Evolutionary conservation across 2,888 invertebrate genomes (phyloP), one percentile per base, ranked within the genome.

Genomic region (Isoperla grammatica): DNA sequence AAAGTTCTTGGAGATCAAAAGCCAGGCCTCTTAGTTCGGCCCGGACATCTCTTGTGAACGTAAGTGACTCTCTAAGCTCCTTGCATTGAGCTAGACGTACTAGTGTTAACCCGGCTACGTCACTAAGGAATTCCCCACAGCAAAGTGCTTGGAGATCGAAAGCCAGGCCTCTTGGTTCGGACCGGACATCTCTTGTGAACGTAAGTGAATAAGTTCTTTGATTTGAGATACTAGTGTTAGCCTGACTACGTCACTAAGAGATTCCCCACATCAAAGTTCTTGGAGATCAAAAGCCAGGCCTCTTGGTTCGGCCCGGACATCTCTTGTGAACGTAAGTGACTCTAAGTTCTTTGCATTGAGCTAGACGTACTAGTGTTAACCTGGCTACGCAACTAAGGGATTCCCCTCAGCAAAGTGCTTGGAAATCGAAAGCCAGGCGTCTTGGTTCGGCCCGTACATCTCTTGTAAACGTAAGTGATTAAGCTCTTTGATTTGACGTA

Each of bases 281-380:
- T 96, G 65, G 87, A 91, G 61, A 91, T 93, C 68, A 91, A 94
- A 67, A 86, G 82, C 1, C 86, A 85, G 67, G 95, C 96, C 1
- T 90, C 90, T 66, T 99, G 98, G 98, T 95, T 92, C 70, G 98
- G 98, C 1, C 97, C 97, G 1, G 94, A 96, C 69, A 90, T 99
- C 68, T 87, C 88, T 62, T 98, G 98, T 73, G 91, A 93, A 81
- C 94, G 96, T 88, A 78, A 86, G 83, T 81, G n/a, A n/a, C n/a
- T n/a, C 63, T 49, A n/a, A n/a, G n/a, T n/a, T n/a, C n/a, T n/a
- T n/a, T n/a, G n/a, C n/a, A 29, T 8, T 29, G 4, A 6, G 5
- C 8, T 29, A n/a, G n/a, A 89, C 91, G 73, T 99, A 98, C 78
- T 88, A 89, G 71, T 98, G 98, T 70, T 87, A 89, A 69, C 88